Evolutionary conservation across 2,888 invertebrate genomes (phyloP), one percentile per base, ranked within the genome.

Genomic region (Eupithecia dodoneata): DNA sequence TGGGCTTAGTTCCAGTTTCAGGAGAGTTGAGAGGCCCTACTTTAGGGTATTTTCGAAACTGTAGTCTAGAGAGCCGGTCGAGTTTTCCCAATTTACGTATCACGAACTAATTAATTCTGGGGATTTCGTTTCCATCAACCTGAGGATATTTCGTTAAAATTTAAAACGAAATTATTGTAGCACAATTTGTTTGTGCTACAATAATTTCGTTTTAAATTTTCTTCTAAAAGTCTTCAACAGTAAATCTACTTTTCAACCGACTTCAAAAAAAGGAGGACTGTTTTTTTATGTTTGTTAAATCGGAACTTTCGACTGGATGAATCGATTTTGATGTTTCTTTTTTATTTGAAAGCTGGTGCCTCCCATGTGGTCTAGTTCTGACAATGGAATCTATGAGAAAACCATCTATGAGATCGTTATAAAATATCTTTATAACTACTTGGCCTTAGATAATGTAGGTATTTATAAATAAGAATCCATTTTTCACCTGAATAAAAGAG

Each of bases 401-500:
- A 30, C 30, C 30, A 30, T 30, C 30, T 30, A 30, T 30, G 30
- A 30, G 30, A 1, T 30, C 30, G 30, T 30, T 30, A 30, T 30
- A 30, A 30, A 30, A 30, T 30, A 30, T 30, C 30, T 30, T 30
- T 30, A 30, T 30, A 30, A 30, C 30, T 30, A 30, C 59, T 59
- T 10, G 0, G 10, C 2, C 18, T 59, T n/a, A 55, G n/a, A 55
- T n/a, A 5, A 2, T 47, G 6, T 47, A 47, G 45, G 13, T 49
- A 1, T n/a, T 0, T 2, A 4, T 4, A 55, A n/a, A 55, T 18
- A 55, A 18, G 9, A 63, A 63, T 63, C 63, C 10, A 12, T 30
- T 63, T 63, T 63, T 42, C 3, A 42, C 66, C 15, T 2, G 15
- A 66, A 55, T 78, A 74, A 74, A 72, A 75, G 77, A 79, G 71